Evolutionary conservation across 2,113 vertebrate genomes (phyloP), one percentile per base, ranked within the genome.

Genomic region (Gnathochromis pfefferi): DNA sequence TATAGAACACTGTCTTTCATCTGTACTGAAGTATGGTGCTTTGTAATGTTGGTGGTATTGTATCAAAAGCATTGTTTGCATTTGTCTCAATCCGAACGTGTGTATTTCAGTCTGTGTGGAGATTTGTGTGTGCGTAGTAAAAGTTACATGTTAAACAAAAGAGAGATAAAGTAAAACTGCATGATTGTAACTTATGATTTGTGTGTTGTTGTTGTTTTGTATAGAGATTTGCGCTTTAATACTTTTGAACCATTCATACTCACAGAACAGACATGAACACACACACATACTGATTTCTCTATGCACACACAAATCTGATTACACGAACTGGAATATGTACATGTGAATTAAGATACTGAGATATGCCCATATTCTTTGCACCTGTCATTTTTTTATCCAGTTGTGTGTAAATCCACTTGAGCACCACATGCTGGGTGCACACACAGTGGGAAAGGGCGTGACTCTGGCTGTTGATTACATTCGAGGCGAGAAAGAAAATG

Each of bases 391-490:
- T 60, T 40, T 70, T n/a, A 19, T 0, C n/a, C 23, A 85, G 23
- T 83, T 81, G 9, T 42, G 53, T 7, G 28, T 47, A 54, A 80
- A 60, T 81, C 3, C 28, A 54, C 17, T 6, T 42, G 6, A 1
- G 4, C 26, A 11, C 53, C 38, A 75, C 9, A 8, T 81, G 81
- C 14, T 28, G 60, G 49, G 42, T 86, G 54, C 23, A 57, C 82
- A 83, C 23, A 65, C 70, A 33, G 28, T 63, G 7, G 31, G 16
- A 80, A 58, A 81, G 91, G 94, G 94, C 87, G 96, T 95, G 95
- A 91, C 80, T 53, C 7, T 70, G 78, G 82, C 87, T 94, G 70
- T 78, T 94, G 42, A 94, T 91, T 94, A 90, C 45, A 38, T n/a
- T 28, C 14, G 78, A 45, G 45, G 88, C 21, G 7, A 63, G 78